Percentiles rank a stretch among this genome's conserved stretches.
Conservation (phyloP, 2,113 vertebrate species). For the Rutilus rutilus region DNA sequence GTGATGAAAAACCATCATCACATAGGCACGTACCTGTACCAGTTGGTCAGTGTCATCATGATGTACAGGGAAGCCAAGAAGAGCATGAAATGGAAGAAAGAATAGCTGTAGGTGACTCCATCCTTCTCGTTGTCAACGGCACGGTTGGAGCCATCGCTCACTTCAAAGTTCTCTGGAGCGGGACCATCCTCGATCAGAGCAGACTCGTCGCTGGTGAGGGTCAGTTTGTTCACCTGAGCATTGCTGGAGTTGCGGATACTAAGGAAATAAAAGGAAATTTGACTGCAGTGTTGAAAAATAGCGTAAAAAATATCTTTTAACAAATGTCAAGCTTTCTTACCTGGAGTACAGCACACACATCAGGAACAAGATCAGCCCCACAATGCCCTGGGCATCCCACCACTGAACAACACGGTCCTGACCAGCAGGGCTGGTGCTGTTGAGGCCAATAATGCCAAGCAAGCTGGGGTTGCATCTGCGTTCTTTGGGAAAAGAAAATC, state of each 20-base stretch:
- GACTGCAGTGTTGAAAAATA: neutral
- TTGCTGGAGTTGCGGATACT: conserved; percentile 97
- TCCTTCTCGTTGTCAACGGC: conserved; percentile 95
- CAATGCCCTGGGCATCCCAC: conserved; percentile 98
- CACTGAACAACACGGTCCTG: conserved; percentile 89
- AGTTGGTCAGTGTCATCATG: conserved; percentile 99
- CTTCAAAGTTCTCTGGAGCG: conserved; percentile 81
- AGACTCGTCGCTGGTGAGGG: conserved; percentile 92
- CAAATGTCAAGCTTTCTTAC: conserved; percentile 68
- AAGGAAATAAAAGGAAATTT: neutral
- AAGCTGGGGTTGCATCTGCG: conserved; percentile 94
- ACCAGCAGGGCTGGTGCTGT: conserved; percentile 81
- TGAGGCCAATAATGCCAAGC: conserved; percentile 92
- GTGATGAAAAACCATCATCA: neutral
- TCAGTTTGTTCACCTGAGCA: conserved; percentile 94
- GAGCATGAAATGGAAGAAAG: conserved; percentile 99
- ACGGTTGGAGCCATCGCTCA: conserved; percentile 75
- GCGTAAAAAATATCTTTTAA: neutral
- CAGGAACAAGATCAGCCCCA: conserved; percentile 93
- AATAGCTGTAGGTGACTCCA: conserved; percentile 96
- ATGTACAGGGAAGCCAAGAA: conserved; percentile 98
- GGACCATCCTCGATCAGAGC: conserved; percentile 93
- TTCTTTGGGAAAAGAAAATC: conserved; percentile 74
- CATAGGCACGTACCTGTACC: conserved; percentile 87
- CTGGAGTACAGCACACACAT: conserved; percentile 98